Base-by-base conservation (phyloP, 2,113 vertebrate genomes). In the Dermatemys mawii region DNA sequence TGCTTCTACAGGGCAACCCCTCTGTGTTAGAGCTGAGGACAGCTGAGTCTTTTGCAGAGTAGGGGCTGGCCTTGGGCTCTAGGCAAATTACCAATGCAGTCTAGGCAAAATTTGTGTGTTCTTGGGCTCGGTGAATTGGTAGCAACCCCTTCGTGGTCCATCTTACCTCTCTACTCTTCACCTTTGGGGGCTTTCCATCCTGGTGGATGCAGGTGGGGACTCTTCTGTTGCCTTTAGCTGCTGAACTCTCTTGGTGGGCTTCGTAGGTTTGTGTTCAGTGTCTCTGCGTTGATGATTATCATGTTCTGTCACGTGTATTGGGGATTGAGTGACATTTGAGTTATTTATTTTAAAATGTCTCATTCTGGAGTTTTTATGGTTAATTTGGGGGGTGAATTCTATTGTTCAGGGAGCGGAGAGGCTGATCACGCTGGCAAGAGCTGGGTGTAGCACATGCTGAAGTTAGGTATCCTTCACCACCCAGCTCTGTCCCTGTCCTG, bases 11-110 rank as follows among this genome's bases (percentile, higher is more conserved):
- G 35, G 60, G 16, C 14, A 17, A 67, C 7, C 16, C 57, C 82
- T 78, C 75, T 78, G 70, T 1, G 0, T 32, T 93, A n/a, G 7
- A 67, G 80, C 78, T 48, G 86, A 76, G 22, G 11, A 38, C 55
- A 55, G 41, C 19, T 24, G 0, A 5, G 2, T 0, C 38, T 60
- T 86, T 78, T 79, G 60, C 13, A 0, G 29, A 2, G 22, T 2
- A 2, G 11, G 2, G 48, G 38, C 75, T 85, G 21, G 67, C 53
- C 19, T 44, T 27, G 44, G 83, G 26, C 46, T 87, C 41, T 67
- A 83, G 78, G 12, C 81, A 51, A 2, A 82, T 49, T 38, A n/a
- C 22, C 41, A 12, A 2, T 63, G 44, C 51, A 48, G 35, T 35
- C 78, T 86, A 73, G n/a, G 35, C 76, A 86, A 82, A 93, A 82